A percentile compares a stretch with the other conserved stretches of the same genome.
Evolutionary conservation across 2,113 vertebrate species (phyloP).

Genomic region (Anthoscopus minutus): DNA sequence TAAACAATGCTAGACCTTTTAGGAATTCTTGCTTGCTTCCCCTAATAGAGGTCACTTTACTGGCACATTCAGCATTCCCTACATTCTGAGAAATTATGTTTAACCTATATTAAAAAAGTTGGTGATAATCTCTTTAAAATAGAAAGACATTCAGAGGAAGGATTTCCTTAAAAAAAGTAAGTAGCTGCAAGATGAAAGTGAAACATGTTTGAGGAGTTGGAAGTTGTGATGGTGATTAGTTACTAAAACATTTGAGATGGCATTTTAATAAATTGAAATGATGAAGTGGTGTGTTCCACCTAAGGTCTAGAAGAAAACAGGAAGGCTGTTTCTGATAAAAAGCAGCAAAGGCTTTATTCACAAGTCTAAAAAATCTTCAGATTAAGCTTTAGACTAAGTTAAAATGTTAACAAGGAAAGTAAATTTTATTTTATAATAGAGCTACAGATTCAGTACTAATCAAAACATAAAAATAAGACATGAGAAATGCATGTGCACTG

Average conservation of each 20-base stretch:
- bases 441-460: not conserved
- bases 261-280: not conserved
- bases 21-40: not conserved
- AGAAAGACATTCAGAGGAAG: not conserved
- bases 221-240: not conserved
- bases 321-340: not conserved
- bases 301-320: not conserved
- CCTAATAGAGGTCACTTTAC: not conserved
- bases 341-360: not conserved
- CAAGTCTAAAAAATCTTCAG: not conserved
- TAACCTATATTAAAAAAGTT: not conserved
- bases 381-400: not conserved
- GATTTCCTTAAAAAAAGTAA: not conserved
- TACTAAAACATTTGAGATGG: not conserved
- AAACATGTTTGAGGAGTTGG: not conserved
- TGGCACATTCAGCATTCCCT: not conserved
- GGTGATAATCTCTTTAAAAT: not conserved
- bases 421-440: not conserved
- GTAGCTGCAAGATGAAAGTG: not conserved
- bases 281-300: not conserved
- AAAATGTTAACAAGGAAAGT: not conserved
- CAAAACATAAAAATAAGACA: not conserved
- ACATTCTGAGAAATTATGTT: not conserved
- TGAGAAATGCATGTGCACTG: not conserved
- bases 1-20: not conserved